These are phyloP conservation scores for Callaeas wilsoni DNA, from an alignment of 2,113 vertebrate species.

Conservation along the genomic window DNA sequence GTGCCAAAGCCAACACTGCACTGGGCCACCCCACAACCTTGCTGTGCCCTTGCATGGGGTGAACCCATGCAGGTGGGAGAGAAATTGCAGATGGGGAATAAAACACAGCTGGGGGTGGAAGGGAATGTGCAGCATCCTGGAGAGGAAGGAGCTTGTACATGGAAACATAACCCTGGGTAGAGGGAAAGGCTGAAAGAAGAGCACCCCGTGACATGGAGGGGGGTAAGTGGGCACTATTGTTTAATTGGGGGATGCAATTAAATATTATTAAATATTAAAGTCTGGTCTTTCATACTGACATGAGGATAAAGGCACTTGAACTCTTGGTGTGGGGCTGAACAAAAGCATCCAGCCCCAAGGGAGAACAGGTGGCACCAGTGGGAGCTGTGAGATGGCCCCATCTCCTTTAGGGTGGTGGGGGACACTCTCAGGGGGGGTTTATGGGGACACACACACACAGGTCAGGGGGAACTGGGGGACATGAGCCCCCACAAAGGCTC, in stretches of 20 bases:
- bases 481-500: rapidly evolving
- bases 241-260: neutral
- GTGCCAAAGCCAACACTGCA: neutral
- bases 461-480: neutral
- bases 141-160: neutral
- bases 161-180: neutral
- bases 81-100: neutral
- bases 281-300: neutral
- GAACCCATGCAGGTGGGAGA: neutral
- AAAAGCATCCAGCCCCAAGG: neutral
- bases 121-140: neutral
- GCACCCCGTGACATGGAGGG: rapidly evolving
- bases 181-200: neutral
- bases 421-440: rapidly evolving
- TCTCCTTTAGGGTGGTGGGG: neutral
- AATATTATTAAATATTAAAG: slow-evolving; percentile 14
- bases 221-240: neutral
- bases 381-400: neutral
- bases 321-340: neutral
- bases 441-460: rapidly evolving
- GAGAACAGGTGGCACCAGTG: neutral
- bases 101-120: neutral
- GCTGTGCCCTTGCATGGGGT: rapidly evolving
- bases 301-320: neutral
- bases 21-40: neutral